phyloP scores from a whole-genome alignment of 2,113 vertebrate species.

The Pomatostomus ruficeps region DNA sequence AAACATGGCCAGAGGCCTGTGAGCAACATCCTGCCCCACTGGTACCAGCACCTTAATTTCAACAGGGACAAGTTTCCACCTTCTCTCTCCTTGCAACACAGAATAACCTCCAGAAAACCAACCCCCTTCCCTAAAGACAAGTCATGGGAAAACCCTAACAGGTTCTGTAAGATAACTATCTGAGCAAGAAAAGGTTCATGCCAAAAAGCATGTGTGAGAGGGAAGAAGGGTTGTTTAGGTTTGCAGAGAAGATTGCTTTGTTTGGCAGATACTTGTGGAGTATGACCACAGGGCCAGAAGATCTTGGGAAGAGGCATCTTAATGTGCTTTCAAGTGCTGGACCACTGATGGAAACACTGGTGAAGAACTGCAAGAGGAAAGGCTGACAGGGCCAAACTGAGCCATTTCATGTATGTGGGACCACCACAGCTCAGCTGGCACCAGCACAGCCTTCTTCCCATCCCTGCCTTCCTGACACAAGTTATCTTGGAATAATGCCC shows the following conservation, averaged over 20 bases:
- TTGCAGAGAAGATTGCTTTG: not conserved
- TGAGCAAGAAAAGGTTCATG: not conserved
- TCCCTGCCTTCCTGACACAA: not conserved
- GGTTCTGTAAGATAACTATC: not conserved
- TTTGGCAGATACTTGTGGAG: not conserved
- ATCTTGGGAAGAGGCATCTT: not conserved
- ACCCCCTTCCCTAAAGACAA: not conserved
- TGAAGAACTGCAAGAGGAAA: not conserved
- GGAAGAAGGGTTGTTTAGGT: not conserved
- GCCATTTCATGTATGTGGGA: not conserved
- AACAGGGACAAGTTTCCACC: rapidly evolving
- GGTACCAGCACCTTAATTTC: not conserved
- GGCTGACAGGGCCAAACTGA: not conserved
- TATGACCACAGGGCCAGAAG: not conserved
- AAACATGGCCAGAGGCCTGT: not conserved
- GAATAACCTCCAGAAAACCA: not conserved
- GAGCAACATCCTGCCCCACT: not conserved
- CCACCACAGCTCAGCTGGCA: not conserved
- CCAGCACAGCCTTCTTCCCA: not conserved
- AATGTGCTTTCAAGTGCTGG: not conserved
- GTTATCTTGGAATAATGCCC: not conserved
- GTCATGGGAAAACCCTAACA: not conserved
- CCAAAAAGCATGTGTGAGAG: not conserved
- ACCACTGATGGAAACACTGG: not conserved
- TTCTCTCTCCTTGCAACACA: not conserved